These are phyloP conservation scores for Toxotes chatareus DNA, from an alignment of 2,113 vertebrate genomes.

Conservation along the genomic window DNA sequence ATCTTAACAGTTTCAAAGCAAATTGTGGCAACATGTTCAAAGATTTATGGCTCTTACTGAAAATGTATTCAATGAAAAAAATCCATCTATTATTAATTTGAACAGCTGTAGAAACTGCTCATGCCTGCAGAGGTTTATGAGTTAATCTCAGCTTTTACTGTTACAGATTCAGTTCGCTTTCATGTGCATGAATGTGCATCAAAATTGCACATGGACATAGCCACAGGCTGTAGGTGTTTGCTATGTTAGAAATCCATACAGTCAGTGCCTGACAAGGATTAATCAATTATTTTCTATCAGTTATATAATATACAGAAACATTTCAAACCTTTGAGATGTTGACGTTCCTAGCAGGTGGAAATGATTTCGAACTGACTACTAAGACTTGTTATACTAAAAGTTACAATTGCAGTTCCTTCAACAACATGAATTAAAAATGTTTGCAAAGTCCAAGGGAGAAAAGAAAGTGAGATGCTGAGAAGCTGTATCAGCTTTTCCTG, in stretches of 20 bases:
- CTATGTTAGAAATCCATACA: neutral
- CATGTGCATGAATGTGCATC: neutral
- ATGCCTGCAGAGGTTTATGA: conserved; percentile 2
- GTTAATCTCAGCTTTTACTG: neutral
- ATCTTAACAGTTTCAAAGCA: conserved; percentile 41
- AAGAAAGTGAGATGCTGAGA: neutral
- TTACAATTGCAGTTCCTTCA: neutral
- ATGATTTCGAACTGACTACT: neutral
- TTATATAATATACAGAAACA: neutral
- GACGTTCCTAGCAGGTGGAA: neutral
- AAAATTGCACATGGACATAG: neutral
- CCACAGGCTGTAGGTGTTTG: neutral
- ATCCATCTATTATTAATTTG: conserved; percentile 66
- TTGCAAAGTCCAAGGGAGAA: neutral
- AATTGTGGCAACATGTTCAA: conserved; percentile 42
- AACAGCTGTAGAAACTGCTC: conserved; percentile 28
- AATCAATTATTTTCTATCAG: neutral
- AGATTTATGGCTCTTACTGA: conserved; percentile 59
- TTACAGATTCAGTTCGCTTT: neutral
- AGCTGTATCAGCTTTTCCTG: conserved; percentile 3
- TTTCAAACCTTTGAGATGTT: neutral
- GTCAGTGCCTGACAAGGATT: neutral
- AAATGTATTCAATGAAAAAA: conserved; percentile 59
- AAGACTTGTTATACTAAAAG: neutral
- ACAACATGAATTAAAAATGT: neutral